Evolutionary conservation across 2,888 invertebrate species (phyloP).

Genomic region (Lumbricus terrestris): DNA sequence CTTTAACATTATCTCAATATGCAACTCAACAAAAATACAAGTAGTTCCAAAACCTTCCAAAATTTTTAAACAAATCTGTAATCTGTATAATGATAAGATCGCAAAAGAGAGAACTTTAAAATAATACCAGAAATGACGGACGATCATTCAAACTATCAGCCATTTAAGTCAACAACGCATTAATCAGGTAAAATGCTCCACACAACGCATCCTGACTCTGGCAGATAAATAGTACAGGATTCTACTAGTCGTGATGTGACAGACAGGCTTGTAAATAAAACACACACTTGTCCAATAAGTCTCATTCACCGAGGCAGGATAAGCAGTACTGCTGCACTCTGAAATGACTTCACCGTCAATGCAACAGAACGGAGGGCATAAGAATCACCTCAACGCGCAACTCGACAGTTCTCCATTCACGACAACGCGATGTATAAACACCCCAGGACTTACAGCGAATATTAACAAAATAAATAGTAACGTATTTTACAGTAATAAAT

Average conservation of each 20-base stretch:
- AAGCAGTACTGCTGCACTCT: not conserved
- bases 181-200: not conserved
- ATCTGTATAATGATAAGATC: too few relatives aligned
- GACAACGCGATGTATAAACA: not conserved
- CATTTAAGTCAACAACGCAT: not conserved
- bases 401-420: not conserved
- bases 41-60: too few relatives aligned
- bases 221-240: not conserved
- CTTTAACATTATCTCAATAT: not conserved
- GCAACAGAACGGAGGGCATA: slow-evolving; percentile 3
- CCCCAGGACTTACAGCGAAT: not conserved
- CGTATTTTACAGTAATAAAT: not conserved
- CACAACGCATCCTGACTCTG: not conserved
- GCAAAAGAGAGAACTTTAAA: too few relatives aligned
- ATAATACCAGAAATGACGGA: not conserved
- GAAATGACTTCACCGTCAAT: not conserved
- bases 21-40: too few relatives aligned
- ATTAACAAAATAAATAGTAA: not conserved
- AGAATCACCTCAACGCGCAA: not conserved
- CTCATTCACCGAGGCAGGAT: not conserved
- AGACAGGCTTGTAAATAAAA: not conserved
- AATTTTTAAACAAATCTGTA: too few relatives aligned
- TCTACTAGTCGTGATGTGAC: not conserved
- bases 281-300: not conserved
- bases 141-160: not conserved